Conservation (phyloP, 2,797 vertebrate species). For the Hydrolagus colliei region DNA sequence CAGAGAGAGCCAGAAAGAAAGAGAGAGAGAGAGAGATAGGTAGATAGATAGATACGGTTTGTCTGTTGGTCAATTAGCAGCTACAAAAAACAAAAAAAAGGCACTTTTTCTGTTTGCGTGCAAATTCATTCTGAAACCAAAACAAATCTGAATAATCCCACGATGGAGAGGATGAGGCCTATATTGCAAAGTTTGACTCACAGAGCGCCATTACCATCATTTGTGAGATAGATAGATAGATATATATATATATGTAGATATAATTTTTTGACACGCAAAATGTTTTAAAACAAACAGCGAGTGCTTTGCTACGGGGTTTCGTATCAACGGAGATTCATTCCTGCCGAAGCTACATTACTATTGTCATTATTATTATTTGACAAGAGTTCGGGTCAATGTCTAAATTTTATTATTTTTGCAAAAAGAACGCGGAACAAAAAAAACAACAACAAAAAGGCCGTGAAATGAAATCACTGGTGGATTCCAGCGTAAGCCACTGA, state of each 20-base stretch:
- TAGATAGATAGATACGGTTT: too few relatives aligned
- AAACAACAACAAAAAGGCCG: background rate
- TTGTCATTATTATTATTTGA: background rate
- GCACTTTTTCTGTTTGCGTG: background rate
- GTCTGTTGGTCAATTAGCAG: too few relatives aligned
- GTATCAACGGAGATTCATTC: background rate
- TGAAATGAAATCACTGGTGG: background rate
- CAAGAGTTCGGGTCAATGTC: background rate
- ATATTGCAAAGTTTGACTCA: too few relatives aligned
- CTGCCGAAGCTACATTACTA: background rate
- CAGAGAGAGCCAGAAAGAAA: too few relatives aligned
- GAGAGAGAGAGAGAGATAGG: too few relatives aligned
- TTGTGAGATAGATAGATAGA: too few relatives aligned
- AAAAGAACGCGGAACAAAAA: too few relatives aligned
- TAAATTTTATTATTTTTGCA: background rate
- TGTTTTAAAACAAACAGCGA: background rate
- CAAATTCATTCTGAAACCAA: background rate
- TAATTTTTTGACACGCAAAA: too few relatives aligned
- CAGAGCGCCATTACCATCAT: too few relatives aligned
- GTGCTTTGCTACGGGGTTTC: background rate
- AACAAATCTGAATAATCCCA: background rate
- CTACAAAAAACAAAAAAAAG: background rate
- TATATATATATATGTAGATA: too few relatives aligned
- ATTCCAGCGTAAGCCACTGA: background rate
- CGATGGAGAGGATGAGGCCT: too few relatives aligned